Base-by-base conservation (phyloP, 2,888 invertebrate genomes). In the Marronus borbonicus region DNA sequence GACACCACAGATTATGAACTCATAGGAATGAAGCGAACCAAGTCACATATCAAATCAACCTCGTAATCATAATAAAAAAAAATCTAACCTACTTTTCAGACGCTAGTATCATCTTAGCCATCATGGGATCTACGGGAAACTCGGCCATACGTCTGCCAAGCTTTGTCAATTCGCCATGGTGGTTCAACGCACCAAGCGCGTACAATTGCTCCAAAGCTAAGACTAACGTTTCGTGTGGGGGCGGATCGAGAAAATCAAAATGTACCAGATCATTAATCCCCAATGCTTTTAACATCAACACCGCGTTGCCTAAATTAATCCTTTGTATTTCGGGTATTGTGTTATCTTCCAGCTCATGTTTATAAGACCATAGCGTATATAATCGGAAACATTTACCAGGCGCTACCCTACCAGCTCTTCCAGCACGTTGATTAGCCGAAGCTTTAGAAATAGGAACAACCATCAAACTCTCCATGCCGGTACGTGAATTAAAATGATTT, bases 371-470 rank as follows among this genome's bases (percentile, higher is more conserved):
- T 0, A 98, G 97, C 0, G 99, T 99, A 87, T 98, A 99, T 14
- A 99, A 90, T 65, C 99, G 93, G 87, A 99, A 99, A 89, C 99
- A 99, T 90, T 99, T 99, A 0, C 99, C 99, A 2, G 97, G 96
- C 0, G 98, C 97, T 0, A 98, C 98, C 84, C 98, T 91, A 0
- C 98, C 99, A 2, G 98, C 98, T 83, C 98, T 90, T 0, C 98
- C 98, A 0, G 99, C 98, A 84, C 99, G 91, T 89, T 99, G 99
- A 90, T 98, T 98, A 1, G 99, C 98, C 62, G 98, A 98, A 0
- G 97, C 97, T 90, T 98, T 98, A 3, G 98, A 99, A 81, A 99
- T 97, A 2, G 99, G 99, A n/a, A 98, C 98, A 3, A 99, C 98
- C 90, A 98, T 96, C 79, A 99, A 91, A 83, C 98, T 98, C 87